Percentiles rank a stretch among this genome's conserved stretches.
Conservation (phyloP, 2,113 vertebrate species). For the Tachysurus vachellii region DNA sequence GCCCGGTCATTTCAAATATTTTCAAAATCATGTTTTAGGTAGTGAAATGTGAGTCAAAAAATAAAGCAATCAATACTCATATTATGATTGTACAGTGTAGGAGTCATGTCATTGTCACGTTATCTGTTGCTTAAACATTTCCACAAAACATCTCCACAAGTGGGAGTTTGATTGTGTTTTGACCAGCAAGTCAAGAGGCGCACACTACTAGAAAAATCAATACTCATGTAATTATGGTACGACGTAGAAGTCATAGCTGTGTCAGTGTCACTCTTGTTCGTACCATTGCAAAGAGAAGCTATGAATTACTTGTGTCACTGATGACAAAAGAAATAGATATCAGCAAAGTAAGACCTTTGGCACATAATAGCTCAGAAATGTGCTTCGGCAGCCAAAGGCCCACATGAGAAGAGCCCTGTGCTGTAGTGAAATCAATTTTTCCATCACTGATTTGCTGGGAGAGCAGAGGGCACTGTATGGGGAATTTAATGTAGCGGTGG, state of each 20-base stretch:
- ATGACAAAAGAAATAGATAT: constrained; percentile 41
- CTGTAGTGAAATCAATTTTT: constrained; percentile 46
- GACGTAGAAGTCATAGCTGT: not conserved
- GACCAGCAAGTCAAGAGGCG: not conserved
- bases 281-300: constrained; percentile 33
- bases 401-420: constrained; percentile 38
- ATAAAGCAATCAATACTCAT: not conserved
- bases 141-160: not conserved
- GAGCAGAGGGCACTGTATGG: constrained; percentile 35
- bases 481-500: constrained; percentile 38
- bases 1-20: not conserved
- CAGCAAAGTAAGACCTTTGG: constrained; percentile 33
- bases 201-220: not conserved
- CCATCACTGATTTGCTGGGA: constrained; percentile 40
- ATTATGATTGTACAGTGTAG: not conserved
- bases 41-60: not conserved
- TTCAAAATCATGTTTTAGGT: not conserved
- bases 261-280: constrained; percentile 14
- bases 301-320: constrained; percentile 41
- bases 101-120: not conserved
- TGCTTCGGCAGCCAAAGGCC: constrained; percentile 33
- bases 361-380: constrained; percentile 47
- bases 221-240: not conserved
- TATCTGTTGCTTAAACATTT: not conserved
- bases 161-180: not conserved